Evolutionary conservation across 2,797 vertebrate genomes (phyloP), one percentile per base, ranked within the genome.

Genomic region (Siniperca undulata): DNA sequence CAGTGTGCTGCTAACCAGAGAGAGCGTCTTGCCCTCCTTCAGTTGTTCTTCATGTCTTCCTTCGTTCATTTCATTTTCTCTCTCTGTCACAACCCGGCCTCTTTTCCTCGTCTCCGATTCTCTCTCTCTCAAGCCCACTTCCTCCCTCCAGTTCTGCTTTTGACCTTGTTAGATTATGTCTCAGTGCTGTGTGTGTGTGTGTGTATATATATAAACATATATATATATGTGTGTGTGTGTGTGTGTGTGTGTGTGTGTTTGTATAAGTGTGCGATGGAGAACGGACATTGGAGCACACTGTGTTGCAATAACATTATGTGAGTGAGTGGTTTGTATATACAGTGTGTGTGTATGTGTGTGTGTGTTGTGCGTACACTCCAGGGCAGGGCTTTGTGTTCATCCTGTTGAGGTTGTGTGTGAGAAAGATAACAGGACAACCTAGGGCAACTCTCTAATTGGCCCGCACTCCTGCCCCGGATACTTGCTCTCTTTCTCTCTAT

Each of bases 391-490:
- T 86, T 89, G 85, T 89, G 87, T 87, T 77, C 70, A 75, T 92
- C 79, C 90, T 86, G 88, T 83, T 84, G 68, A 89, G 83, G 80
- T 75, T 85, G 93, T 93, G 90, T 90, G 89, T 77, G 89, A 89
- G 85, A 20, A 84, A 92, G 92, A 93, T 93, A 94, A 93, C 85
- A 86, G 85, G 77, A 91, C 81, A 34, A 92, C 90, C 90, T 58
- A 76, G 85, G 90, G 93, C 91, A 65, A 22, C 80, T 80, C 87
- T 93, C 86, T 93, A 92, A 94, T 94, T 94, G 93, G 92, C 92
- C 91, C 44, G 7, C 64, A 19, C 90, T 92, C 77, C 53, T 90
- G 86, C 91, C 88, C 90, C 2, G 82, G 86, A 90, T 90, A 65
- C 84, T 86, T 36, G 30, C 84, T 89, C 83, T 68, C 73, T 78